Base-by-base conservation (phyloP, 2,797 vertebrate genomes). In the Sphenodon punctatus region DNA sequence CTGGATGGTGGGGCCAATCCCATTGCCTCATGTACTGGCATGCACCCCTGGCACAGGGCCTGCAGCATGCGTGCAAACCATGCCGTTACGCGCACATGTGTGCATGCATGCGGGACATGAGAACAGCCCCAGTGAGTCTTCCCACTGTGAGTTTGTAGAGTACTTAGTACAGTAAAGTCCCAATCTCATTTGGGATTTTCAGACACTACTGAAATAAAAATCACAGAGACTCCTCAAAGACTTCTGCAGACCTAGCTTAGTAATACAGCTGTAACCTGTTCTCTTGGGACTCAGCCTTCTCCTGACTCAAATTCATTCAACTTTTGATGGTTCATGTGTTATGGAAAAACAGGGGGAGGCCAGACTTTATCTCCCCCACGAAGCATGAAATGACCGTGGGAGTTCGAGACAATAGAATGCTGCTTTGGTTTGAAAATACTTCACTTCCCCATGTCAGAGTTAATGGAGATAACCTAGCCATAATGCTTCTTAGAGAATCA, bases 401-500 rank as follows among this genome's bases (percentile, higher is more conserved):
- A n/a, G n/a, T n/a, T n/a, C n/a, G n/a, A n/a, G n/a, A n/a, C n/a
- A n/a, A n/a, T n/a, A n/a, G n/a, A n/a, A n/a, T n/a, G n/a, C n/a
- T n/a, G n/a, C n/a, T 25, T 8, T 20, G 10, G 3, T 69, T 30
- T 39, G 22, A n/a, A 55, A 20, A 9, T 16, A 25, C 2, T 86
- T 65, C 77, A 20, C 58, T 41, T 78, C 30, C 20, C 27, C 60
- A 80, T 65, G 74, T 74, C 87, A 84, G 76, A 77, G 89, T 91
- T 85, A 91, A 91, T 64, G 41, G 45, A 75, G 63, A 76, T 38
- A 4, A 67, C 23, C 3, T 7, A 70, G 32, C 39, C 78, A 55
- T 0, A 27, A 49, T 68, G 66, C 75, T 79, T 85, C 90, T 46
- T 85, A 59, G 71, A 36, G 55, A 15, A 65, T 94, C 94, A 95